A percentile compares a stretch with the other conserved stretches of the same genome.
phyloP scores from a whole-genome alignment of 2,888 invertebrate genomes.

The Nomada fabriciana region DNA sequence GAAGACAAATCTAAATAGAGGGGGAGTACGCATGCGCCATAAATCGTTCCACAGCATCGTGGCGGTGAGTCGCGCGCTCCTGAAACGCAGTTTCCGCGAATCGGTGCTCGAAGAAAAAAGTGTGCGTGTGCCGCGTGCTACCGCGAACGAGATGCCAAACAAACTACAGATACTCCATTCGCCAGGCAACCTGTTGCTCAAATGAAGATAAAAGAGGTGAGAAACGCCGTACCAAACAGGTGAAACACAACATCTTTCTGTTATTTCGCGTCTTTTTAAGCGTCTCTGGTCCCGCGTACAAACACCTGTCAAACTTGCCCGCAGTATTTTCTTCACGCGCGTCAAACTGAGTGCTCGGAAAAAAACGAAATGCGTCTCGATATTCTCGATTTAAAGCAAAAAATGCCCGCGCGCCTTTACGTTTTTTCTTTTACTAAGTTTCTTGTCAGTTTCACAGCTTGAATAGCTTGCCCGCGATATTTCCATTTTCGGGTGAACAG shows the following conservation, averaged over 20 bases:
- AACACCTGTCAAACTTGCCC: slow-evolving; percentile 45
- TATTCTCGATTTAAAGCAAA: background rate
- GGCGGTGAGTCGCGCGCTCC: slow-evolving; percentile 71
- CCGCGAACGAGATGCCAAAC: slow-evolving; percentile 60
- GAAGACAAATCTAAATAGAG: slow-evolving; percentile 46
- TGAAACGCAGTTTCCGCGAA: slow-evolving; percentile 84
- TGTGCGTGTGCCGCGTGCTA: slow-evolving; percentile 68
- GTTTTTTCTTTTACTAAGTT: background rate
- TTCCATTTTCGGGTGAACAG: slow-evolving; percentile 18
- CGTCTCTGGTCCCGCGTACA: background rate
- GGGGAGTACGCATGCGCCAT: slow-evolving; percentile 76
- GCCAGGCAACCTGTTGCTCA: slow-evolving; percentile 44
- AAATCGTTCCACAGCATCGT: slow-evolving; percentile 53
- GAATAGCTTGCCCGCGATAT: slow-evolving; percentile 3
- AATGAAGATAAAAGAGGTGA: slow-evolving; percentile 66
- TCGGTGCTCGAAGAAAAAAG: slow-evolving; percentile 80
- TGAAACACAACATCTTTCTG: background rate
- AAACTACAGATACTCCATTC: slow-evolving; percentile 29
- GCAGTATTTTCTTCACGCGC: background rate
- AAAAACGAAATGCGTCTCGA: background rate
- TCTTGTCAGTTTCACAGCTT: background rate
- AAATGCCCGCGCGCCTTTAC: background rate
- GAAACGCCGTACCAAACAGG: slow-evolving; percentile 2
- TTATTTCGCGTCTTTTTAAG: background rate
- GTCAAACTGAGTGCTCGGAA: too few relatives aligned